Evolutionary conservation across 1,140 invertebrate species (phyloP).

Genomic region (Episyrphus balteatus): DNA sequence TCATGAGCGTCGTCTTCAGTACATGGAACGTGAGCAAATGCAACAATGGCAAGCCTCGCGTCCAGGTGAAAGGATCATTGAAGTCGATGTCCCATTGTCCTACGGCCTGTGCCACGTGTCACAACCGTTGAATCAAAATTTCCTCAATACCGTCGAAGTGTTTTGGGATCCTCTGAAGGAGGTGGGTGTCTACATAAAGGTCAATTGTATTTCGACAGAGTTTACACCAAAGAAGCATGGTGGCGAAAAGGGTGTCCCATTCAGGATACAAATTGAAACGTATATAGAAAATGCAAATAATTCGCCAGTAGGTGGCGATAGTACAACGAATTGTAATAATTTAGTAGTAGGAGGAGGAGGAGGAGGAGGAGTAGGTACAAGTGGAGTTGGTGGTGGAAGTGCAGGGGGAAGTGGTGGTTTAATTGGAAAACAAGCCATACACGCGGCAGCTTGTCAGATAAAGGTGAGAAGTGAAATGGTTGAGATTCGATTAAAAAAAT

Average conservation of each 20-base stretch:
- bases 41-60: conserved; percentile 75
- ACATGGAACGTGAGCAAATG: conserved; percentile 89
- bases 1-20: conserved; percentile 91
- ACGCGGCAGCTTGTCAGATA: conserved; percentile 90
- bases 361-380: neutral
- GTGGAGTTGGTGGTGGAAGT: conserved; percentile 24
- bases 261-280: conserved; percentile 88
- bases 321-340: conserved; percentile 7
- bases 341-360: conserved; percentile 1
- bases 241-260: conserved; percentile 94
- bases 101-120: conserved; percentile 79
- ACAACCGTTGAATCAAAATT: conserved; percentile 52
- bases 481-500: neutral
- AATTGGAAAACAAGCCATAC: conserved; percentile 47
- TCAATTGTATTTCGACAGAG: conserved; percentile 95
- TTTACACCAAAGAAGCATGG: conserved; percentile 97
- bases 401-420: conserved; percentile 2
- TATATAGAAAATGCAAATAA: conserved; percentile 44
- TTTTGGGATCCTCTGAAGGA: conserved; percentile 95
- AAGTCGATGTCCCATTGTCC: conserved; percentile 86
- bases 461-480: conserved; percentile 49
- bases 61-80: conserved; percentile 82
- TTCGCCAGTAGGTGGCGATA: conserved; percentile 6
- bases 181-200: conserved; percentile 85
- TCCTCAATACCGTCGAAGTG: conserved; percentile 78